Percentiles rank a stretch among this genome's conserved stretches.
Conservation (phyloP, 2,113 vertebrate genomes). For the Erythrolamprus reginae region DNA sequence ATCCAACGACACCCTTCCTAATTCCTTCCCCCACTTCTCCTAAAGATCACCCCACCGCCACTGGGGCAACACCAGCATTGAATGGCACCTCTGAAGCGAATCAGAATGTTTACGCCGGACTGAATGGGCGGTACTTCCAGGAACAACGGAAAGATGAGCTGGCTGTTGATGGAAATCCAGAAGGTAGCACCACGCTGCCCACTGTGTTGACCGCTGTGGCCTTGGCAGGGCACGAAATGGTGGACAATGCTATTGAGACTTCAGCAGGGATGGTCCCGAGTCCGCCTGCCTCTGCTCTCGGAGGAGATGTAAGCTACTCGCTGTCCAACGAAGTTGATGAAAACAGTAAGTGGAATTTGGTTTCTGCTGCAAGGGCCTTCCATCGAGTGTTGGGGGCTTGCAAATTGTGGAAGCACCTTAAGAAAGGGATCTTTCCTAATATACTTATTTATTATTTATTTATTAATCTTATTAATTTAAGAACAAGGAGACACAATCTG, state of each 20-base stretch:
- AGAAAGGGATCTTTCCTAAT: background rate
- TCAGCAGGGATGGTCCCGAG: fast-evolving
- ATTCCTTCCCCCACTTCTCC: fast-evolving
- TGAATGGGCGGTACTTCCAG: conserved; percentile 70
- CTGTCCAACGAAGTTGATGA: conserved; percentile 47
- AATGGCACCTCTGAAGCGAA: fast-evolving
- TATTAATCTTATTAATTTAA: too few relatives aligned
- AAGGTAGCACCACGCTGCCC: fast-evolving
- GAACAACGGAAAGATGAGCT: conserved; percentile 11
- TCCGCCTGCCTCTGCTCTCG: background rate
- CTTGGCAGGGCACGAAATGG: conserved; percentile 7
- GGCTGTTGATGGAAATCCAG: background rate
- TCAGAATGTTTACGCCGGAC: conserved; percentile 35
- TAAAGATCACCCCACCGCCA: background rate
- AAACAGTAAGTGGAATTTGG: conserved; percentile 41
- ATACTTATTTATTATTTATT: too few relatives aligned
- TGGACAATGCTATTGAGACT: conserved; percentile 10
- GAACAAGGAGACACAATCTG: too few relatives aligned
- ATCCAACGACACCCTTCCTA: fast-evolving
- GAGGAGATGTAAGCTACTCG: background rate
- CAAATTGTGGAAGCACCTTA: background rate
- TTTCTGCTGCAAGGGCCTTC: background rate
- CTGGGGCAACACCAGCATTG: background rate
- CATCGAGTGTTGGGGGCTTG: background rate
- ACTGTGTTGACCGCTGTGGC: background rate